phyloP scores from a whole-genome alignment of 2,888 invertebrate species.

The Platycheirus albimanus region DNA sequence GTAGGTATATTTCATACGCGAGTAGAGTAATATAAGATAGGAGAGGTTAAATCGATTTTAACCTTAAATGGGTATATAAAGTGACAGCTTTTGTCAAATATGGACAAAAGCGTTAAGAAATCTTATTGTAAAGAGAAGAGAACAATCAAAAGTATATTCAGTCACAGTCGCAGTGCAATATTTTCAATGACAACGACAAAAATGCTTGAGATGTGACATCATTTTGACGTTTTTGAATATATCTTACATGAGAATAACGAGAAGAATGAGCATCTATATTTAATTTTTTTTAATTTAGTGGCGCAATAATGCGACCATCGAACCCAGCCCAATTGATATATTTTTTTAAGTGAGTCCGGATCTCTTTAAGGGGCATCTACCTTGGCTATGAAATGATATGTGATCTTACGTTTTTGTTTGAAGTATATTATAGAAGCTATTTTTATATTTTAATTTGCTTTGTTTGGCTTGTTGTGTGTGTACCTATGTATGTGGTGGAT shows the following conservation, averaged over 20 bases:
- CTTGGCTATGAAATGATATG: constrained; percentile 16
- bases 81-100: constrained; percentile 53
- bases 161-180: background rate
- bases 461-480: constrained; percentile 13
- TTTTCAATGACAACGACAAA: constrained; percentile 12
- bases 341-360: constrained; percentile 18
- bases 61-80: constrained; percentile 53
- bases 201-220: constrained; percentile 22
- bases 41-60: constrained; percentile 62
- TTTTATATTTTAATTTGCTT: constrained; percentile 19
- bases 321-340: constrained; percentile 26
- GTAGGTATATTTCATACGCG: constrained; percentile 14
- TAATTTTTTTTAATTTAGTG: constrained; percentile 27
- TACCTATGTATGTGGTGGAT: too few species aligned
- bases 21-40: background rate
- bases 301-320: constrained; percentile 37
- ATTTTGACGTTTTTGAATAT: constrained; percentile 29
- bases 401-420: background rate
- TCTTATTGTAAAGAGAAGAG: constrained; percentile 10
- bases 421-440: constrained; percentile 7
- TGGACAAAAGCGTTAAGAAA: constrained; percentile 44
- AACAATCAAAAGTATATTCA: constrained; percentile 22
- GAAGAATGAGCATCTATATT: constrained; percentile 25
- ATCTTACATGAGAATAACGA: background rate
- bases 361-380: constrained; percentile 32